Conservation (phyloP, 2,888 invertebrate genomes). For the Mythimna lalbum region DNA sequence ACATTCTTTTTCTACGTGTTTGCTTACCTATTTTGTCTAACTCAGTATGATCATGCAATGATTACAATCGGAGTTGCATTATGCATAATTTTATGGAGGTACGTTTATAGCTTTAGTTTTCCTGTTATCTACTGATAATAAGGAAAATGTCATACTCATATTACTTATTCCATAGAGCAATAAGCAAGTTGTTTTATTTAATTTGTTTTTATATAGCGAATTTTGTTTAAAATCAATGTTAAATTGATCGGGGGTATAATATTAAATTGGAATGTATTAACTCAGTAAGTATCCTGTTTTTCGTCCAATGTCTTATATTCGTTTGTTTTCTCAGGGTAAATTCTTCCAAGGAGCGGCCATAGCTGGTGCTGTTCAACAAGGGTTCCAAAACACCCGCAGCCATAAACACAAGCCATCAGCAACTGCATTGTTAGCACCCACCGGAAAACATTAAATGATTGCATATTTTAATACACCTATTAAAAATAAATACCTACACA, state of each 20-base stretch:
- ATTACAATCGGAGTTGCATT: background rate
- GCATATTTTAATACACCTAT: background rate
- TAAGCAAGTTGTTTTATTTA: background rate
- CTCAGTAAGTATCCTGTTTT: too few relatives aligned
- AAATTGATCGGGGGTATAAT: too few relatives aligned
- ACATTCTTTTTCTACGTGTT: conserved; percentile 2
- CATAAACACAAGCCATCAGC: conserved; percentile 62
- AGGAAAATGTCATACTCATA: conserved; percentile 13
- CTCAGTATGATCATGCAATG: background rate
- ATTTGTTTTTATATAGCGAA: background rate
- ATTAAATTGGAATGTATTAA: background rate
- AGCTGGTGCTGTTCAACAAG: conserved; percentile 70
- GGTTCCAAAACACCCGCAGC: conserved; percentile 65
- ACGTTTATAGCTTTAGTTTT: background rate
- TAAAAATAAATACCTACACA: background rate
- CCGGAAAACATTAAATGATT: conserved; percentile 44
- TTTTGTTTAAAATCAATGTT: too few relatives aligned
- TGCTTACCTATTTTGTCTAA: background rate
- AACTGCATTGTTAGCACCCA: conserved; percentile 16
- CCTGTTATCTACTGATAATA: conserved; percentile 15
- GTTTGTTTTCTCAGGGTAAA: conserved; percentile 67
- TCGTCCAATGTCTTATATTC: background rate
- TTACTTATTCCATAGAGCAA: background rate
- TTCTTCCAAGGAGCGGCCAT: conserved; percentile 74
- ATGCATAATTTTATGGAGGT: conserved; percentile 1